phyloP scores from a whole-genome alignment of 2,797 vertebrate species.

The Lacerta bilineata region DNA sequence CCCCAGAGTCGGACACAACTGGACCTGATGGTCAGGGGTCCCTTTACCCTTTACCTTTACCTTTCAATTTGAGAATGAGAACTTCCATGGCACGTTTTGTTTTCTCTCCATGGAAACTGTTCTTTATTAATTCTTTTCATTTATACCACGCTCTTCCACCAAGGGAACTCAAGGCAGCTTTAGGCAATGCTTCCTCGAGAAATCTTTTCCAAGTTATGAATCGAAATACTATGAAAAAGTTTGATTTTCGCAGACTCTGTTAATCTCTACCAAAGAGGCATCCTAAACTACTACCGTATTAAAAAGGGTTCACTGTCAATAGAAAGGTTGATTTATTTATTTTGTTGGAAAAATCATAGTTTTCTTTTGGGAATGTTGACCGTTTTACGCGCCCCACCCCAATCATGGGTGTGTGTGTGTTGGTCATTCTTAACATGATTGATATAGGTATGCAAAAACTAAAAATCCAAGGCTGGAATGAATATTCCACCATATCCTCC shows the following conservation, averaged over 20 bases:
- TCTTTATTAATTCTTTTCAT: background rate
- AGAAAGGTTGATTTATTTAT: constrained; percentile 68
- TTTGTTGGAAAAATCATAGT: constrained; percentile 67
- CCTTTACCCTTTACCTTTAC: background rate
- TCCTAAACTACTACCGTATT: too few species aligned
- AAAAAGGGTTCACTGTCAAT: constrained; percentile 39
- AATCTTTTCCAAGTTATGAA: background rate
- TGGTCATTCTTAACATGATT: background rate
- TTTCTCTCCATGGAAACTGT: constrained; percentile 16
- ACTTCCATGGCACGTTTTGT: constrained; percentile 62
- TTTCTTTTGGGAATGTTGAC: constrained; percentile 70
- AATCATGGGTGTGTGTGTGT: background rate
- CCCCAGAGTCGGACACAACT: too few species aligned
- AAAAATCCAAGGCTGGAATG: constrained; percentile 57
- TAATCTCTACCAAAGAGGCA: too few species aligned
- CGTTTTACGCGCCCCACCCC: background rate
- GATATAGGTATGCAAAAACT: constrained; percentile 46
- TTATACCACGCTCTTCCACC: background rate
- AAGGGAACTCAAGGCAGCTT: background rate
- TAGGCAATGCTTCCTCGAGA: background rate
- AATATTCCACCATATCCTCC: constrained; percentile 36
- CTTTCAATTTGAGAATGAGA: constrained; percentile 26
- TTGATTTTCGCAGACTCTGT: constrained; percentile 51
- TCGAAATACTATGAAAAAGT: constrained; percentile 40
- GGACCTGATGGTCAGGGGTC: too few species aligned